Evolutionary conservation across 2,113 vertebrate species (phyloP).

Genomic region (Rousettus leschenaultii): DNA sequence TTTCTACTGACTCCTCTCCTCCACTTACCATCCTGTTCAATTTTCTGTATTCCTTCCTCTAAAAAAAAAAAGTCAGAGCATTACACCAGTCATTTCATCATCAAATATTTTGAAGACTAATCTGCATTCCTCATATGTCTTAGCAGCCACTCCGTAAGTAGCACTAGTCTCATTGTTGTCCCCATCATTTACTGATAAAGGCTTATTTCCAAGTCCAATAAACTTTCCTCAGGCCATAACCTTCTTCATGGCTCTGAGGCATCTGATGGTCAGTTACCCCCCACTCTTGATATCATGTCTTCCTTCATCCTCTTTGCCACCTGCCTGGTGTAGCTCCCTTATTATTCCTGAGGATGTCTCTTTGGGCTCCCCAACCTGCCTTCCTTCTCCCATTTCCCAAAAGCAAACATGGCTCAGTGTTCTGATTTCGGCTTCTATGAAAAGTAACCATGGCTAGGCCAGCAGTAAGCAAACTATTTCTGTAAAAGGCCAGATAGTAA

Average conservation of each 20-base stretch:
- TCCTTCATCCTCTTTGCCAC: background rate
- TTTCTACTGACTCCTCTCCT: background rate
- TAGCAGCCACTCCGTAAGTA: background rate
- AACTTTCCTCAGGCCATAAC: background rate
- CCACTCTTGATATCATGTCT: fast-evolving
- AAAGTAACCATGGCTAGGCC: background rate
- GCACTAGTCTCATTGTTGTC: background rate
- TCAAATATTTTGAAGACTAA: background rate
- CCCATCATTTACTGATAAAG: background rate
- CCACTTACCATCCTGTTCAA: background rate
- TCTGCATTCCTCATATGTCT: background rate
- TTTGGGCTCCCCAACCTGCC: background rate
- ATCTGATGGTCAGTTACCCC: fast-evolving
- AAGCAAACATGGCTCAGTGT: background rate
- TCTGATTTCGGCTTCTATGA: background rate
- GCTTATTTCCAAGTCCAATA: background rate
- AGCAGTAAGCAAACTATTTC: background rate
- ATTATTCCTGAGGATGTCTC: background rate
- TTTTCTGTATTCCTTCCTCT: background rate
- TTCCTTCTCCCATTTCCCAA: background rate
- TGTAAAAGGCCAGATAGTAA: background rate
- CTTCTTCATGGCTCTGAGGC: background rate
- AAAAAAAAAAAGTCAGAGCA: background rate
- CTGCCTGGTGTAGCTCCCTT: background rate
- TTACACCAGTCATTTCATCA: background rate